A percentile compares a stretch with the other conserved stretches of the same genome.
Evolutionary conservation across 2,888 invertebrate species (phyloP).

Genomic region (Drosophila antonietae): DNA sequence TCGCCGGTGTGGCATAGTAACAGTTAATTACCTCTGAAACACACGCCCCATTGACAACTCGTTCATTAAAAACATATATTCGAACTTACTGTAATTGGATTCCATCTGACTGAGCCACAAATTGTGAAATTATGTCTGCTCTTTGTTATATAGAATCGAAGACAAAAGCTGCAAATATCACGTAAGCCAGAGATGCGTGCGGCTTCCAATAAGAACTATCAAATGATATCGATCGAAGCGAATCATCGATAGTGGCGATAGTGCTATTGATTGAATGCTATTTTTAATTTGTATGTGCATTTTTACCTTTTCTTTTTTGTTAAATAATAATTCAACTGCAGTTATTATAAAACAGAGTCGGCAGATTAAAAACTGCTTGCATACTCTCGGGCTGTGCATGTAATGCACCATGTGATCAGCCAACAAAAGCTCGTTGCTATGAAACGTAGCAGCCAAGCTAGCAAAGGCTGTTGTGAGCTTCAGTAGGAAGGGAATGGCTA

Average conservation of each 20-base stretch:
- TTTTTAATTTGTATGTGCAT: not conserved
- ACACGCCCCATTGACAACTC: not conserved
- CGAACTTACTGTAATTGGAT: slow-evolving; percentile 51
- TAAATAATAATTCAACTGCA: too few relatives aligned
- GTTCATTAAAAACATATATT: not conserved
- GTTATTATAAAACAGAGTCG: not conserved
- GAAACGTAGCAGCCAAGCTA: not conserved
- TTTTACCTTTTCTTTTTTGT: too few relatives aligned
- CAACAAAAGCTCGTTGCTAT: not conserved
- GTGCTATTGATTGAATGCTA: not conserved
- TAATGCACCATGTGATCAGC: not conserved
- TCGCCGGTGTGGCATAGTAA: slow-evolving; percentile 75
- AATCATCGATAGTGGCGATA: not conserved
- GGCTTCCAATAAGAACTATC: slow-evolving; percentile 28
- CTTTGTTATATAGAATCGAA: not conserved
- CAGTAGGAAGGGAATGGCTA: too few relatives aligned
- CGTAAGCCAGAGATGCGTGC: not conserved
- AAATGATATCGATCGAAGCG: slow-evolving; percentile 11
- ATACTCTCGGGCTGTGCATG: not conserved
- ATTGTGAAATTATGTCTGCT: not conserved
- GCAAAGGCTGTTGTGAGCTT: too few relatives aligned
- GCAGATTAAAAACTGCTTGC: not conserved
- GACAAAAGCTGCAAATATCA: not conserved
- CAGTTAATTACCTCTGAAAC: slow-evolving; percentile 70
- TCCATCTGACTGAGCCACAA: slow-evolving; percentile 29